A percentile compares a stretch with the other conserved stretches of the same genome.
Conservation (phyloP, 2,888 invertebrate genomes). For the Gortyna flavago region DNA sequence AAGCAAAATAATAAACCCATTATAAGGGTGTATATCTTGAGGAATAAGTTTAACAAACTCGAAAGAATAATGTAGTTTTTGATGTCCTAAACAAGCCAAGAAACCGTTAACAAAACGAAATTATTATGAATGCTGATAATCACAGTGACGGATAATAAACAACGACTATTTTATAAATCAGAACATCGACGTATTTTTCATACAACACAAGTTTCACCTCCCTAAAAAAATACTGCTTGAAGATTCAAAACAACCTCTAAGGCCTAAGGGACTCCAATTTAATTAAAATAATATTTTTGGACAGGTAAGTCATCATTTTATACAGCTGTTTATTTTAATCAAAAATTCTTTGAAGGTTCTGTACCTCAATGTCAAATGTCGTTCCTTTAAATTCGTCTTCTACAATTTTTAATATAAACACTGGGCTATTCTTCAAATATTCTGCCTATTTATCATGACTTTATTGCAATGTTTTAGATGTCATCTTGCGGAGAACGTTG, state of each 20-base stretch:
- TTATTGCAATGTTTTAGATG: slow-evolving; percentile 28
- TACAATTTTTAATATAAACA: slow-evolving; percentile 45
- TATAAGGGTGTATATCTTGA: neutral
- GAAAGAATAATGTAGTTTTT: neutral
- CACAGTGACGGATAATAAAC: neutral
- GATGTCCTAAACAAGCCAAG: neutral
- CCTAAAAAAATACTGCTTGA: slow-evolving; percentile 20
- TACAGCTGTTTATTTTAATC: slow-evolving; percentile 44
- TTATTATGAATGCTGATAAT: neutral
- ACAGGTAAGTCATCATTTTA: slow-evolving; percentile 26
- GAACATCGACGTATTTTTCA: neutral
- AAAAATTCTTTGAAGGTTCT: slow-evolving; percentile 39
- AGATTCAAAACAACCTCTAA: neutral
- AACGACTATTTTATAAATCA: neutral
- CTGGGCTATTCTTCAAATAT: slow-evolving; percentile 39
- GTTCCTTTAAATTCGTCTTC: slow-evolving; percentile 10
- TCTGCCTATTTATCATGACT: slow-evolving; percentile 31
- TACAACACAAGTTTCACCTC: neutral
- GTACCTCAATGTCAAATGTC: slow-evolving; percentile 35
- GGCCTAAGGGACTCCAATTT: slow-evolving; percentile 29
- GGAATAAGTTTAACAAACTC: neutral
- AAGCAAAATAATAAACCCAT: neutral
- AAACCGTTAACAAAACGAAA: neutral
- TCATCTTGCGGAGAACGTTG: neutral
- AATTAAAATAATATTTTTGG: slow-evolving; percentile 43